Evolutionary conservation across 2,113 vertebrate genomes (phyloP).

Genomic region (Setophaga coronata): DNA sequence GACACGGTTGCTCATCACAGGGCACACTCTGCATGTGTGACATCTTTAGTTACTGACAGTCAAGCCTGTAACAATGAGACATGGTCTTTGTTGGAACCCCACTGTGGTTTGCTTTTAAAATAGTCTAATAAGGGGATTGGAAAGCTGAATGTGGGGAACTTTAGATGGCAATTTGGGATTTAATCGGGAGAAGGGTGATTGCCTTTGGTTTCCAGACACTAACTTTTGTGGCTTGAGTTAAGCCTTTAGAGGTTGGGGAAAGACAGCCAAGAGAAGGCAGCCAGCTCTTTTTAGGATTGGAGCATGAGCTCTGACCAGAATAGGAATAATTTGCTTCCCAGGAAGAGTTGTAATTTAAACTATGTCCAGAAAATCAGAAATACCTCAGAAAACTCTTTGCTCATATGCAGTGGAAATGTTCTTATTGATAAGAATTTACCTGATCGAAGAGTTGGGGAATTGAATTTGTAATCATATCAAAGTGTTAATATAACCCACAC

Average conservation of each 20-base stretch:
- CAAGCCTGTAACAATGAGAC: conserved; percentile 59
- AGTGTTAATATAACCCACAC: neutral
- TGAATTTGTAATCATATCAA: neutral
- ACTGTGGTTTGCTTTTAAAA: conserved; percentile 45
- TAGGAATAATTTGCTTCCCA: conserved; percentile 45
- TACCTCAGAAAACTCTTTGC: neutral
- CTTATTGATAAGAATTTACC: conserved; percentile 11
- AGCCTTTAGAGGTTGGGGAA: conserved; percentile 48
- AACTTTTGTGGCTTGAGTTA: conserved; percentile 62
- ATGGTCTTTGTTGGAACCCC: conserved; percentile 51
- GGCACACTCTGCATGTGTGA: conserved; percentile 64
- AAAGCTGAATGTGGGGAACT: conserved; percentile 52
- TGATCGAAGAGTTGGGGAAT: neutral
- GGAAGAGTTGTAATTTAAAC: neutral
- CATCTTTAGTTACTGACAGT: conserved; percentile 64
- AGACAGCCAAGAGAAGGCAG: conserved; percentile 49
- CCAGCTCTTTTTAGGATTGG: conserved; percentile 37
- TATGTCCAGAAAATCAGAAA: neutral
- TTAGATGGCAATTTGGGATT: conserved; percentile 57
- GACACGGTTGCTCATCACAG: conserved; percentile 54
- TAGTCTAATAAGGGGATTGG: conserved; percentile 65
- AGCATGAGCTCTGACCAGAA: conserved; percentile 31
- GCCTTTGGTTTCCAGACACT: conserved; percentile 60
- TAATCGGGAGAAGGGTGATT: conserved; percentile 63
- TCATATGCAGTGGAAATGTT: neutral